These are phyloP conservation scores for Asteroscopus sphinx DNA, from an alignment of 2,888 invertebrate species.

Conservation along the genomic window DNA sequence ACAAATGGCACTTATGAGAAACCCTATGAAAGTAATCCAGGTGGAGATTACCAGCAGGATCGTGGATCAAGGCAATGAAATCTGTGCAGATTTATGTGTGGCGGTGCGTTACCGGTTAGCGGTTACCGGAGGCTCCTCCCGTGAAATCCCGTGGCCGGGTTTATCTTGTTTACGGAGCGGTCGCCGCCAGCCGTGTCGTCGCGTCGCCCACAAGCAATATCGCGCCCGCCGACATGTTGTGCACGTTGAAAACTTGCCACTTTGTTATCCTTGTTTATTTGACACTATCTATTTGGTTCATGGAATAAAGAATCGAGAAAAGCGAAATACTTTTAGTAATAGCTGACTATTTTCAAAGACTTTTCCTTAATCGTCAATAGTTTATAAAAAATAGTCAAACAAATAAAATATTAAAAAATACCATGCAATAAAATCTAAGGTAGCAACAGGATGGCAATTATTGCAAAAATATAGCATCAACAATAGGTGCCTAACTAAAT, in stretches of 20 bases:
- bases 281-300: slow-evolving; percentile 50
- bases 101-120: slow-evolving; percentile 63
- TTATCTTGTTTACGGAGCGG: slow-evolving; percentile 80
- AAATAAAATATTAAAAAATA: slow-evolving; percentile 11
- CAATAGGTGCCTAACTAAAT: slow-evolving; percentile 61
- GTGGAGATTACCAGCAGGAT: slow-evolving; percentile 66
- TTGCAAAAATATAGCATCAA: slow-evolving; percentile 45
- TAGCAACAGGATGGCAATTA: slow-evolving; percentile 9
- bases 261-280: slow-evolving; percentile 57
- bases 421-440: slow-evolving; percentile 1
- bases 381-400: background rate
- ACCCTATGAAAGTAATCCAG: slow-evolving; percentile 59
- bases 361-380: background rate
- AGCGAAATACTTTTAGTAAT: slow-evolving; percentile 23
- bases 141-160: slow-evolving; percentile 56
- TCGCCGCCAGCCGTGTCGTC: slow-evolving; percentile 64
- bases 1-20: slow-evolving; percentile 43
- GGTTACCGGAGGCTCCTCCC: slow-evolving; percentile 34
- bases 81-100: slow-evolving; percentile 77
- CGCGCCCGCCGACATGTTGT: slow-evolving; percentile 60
- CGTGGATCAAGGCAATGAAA: slow-evolving; percentile 75
- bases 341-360: background rate
- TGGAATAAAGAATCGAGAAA: slow-evolving; percentile 34
- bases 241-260: slow-evolving; percentile 58
- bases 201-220: slow-evolving; percentile 61